phyloP scores from a whole-genome alignment of 1,140 invertebrate genomes.

The Andricus grossulariae region DNA sequence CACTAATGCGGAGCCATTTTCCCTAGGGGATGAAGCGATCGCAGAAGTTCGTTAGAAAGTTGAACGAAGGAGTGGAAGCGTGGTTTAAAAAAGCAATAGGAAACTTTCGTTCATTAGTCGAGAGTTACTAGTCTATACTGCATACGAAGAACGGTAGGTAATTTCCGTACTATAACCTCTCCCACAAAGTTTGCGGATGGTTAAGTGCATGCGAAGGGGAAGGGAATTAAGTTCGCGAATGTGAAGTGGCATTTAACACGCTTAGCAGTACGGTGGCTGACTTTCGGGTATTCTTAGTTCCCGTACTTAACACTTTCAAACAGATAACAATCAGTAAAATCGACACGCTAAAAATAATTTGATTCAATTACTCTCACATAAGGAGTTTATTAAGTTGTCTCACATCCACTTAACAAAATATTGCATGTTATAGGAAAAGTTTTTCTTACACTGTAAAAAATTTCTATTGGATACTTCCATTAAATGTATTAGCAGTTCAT shows the following conservation, averaged over 20 bases:
- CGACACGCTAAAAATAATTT: too few relatives aligned
- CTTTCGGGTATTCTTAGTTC: slow-evolving; percentile 24
- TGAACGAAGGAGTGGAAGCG: slow-evolving; percentile 41
- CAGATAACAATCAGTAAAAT: too few relatives aligned
- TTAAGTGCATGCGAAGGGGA: neutral
- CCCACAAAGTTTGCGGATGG: neutral
- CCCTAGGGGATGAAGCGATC: slow-evolving; percentile 57
- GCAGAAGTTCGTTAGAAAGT: slow-evolving; percentile 58
- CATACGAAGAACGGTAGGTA: too few relatives aligned
- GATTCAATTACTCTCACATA: too few relatives aligned
- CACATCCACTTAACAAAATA: too few relatives aligned
- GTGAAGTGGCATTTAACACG: slow-evolving; percentile 8
- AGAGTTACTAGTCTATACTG: neutral
- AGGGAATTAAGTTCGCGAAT: neutral
- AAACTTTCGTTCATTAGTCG: slow-evolving; percentile 60
- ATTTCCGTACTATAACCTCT: too few relatives aligned
- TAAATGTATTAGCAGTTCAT: too few relatives aligned
- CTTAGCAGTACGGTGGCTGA: neutral
- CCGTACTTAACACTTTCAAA: neutral
- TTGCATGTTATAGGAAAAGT: too few relatives aligned
- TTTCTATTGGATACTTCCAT: too few relatives aligned
- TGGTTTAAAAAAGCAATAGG: slow-evolving; percentile 61
- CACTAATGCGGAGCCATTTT: neutral
- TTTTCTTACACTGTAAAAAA: too few relatives aligned
- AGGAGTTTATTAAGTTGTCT: too few relatives aligned